Evolutionary conservation across 1,140 invertebrate species (phyloP).

Genomic region (Branchinecta lynchi): DNA sequence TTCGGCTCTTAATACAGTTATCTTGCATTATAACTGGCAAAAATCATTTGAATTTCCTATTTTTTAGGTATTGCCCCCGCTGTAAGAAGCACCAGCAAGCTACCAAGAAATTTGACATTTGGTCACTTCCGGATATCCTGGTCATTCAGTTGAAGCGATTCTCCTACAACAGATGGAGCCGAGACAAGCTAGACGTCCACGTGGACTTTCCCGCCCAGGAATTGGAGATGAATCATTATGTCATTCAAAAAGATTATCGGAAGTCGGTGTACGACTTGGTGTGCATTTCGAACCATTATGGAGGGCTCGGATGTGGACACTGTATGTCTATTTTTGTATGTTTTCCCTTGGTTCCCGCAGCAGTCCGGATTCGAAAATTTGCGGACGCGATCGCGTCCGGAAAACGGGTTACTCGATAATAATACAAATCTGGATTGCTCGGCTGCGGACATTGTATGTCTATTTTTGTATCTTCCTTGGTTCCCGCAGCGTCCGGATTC

Average conservation of each 20-base stretch:
- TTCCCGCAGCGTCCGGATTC: too few relatives aligned
- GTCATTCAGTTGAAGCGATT: slow-evolving; percentile 38
- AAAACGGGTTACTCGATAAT: too few relatives aligned
- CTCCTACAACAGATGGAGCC: slow-evolving; percentile 32
- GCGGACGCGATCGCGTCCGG: too few relatives aligned
- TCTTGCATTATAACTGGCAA: too few relatives aligned
- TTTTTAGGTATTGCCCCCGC: slow-evolving; percentile 21
- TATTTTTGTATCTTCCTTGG: too few relatives aligned
- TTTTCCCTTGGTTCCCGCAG: too few relatives aligned
- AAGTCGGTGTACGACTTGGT: slow-evolving; percentile 37
- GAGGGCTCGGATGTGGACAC: slow-evolving; percentile 38
- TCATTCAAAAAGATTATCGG: slow-evolving; percentile 25
- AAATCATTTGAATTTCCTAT: not conserved
- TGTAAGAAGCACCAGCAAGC: slow-evolving; percentile 35
- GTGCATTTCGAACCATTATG: slow-evolving; percentile 40
- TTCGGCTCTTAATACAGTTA: too few relatives aligned
- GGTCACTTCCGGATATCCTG: slow-evolving; percentile 33
- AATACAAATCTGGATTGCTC: too few relatives aligned
- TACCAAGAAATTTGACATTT: slow-evolving; percentile 35
- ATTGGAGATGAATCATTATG: slow-evolving; percentile 33
- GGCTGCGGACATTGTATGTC: too few relatives aligned
- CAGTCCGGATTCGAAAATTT: too few relatives aligned
- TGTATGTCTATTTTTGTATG: slow-evolving; percentile 23
- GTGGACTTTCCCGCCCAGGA: slow-evolving; percentile 38
- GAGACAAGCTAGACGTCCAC: slow-evolving; percentile 39